A percentile compares a stretch with the other conserved stretches of the same genome.
Conservation (phyloP, 1,140 invertebrate genomes). For the Drusus annulatus region DNA sequence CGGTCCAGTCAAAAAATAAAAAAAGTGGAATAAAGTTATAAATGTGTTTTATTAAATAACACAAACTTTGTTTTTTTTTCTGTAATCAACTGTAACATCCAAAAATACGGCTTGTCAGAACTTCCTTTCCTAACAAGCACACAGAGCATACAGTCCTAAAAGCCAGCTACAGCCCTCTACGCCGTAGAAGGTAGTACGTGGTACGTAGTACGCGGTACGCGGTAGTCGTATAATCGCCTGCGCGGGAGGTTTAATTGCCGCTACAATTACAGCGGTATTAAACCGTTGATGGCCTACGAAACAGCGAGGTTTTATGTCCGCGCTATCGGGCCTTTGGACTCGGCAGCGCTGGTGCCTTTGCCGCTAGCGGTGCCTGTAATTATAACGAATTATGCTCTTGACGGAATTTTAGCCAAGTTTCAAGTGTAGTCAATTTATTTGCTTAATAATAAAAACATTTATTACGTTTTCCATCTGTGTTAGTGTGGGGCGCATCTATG, state of each 20-base stretch:
- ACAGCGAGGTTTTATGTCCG: constrained; percentile 37
- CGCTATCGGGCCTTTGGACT: constrained; percentile 25
- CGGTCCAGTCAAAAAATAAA: no score
- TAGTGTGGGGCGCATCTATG: no score
- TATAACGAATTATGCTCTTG: not conserved
- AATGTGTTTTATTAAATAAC: no score
- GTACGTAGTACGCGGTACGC: not conserved
- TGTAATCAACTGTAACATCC: no score
- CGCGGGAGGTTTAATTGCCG: constrained; percentile 44
- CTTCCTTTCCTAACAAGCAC: not conserved
- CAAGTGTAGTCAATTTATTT: not conserved
- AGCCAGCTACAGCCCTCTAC: not conserved
- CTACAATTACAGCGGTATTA: constrained; percentile 52
- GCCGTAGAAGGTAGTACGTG: not conserved
- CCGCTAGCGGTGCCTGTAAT: not conserved
- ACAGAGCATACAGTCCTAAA: not conserved
- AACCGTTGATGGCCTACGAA: constrained; percentile 48
- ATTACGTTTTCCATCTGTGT: no score
- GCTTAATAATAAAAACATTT: no score
- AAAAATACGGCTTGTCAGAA: not conserved
- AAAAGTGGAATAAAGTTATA: no score
- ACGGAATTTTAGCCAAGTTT: no score
- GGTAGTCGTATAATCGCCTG: constrained; percentile 33
- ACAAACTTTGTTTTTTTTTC: no score
- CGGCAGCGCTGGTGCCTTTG: not conserved